These are phyloP conservation scores for Melanostoma mellinum DNA, from an alignment of 2,888 invertebrate genomes.

Conservation along the genomic window DNA sequence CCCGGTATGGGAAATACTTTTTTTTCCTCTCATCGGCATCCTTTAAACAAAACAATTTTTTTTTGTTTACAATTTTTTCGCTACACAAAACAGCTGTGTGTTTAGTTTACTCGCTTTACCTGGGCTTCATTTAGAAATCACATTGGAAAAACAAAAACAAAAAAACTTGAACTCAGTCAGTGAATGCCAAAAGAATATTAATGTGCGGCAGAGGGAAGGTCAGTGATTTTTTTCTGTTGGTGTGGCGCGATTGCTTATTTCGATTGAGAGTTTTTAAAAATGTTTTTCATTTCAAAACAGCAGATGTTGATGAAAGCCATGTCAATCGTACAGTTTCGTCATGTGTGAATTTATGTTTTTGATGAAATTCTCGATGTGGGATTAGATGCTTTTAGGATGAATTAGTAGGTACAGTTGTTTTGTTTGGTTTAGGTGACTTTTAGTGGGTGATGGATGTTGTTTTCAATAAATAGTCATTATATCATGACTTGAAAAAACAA, in stretches of 20 bases:
- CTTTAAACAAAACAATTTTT: background rate
- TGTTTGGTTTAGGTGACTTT: background rate
- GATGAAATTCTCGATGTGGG: conserved; percentile 8
- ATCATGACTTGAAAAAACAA: conserved; percentile 10
- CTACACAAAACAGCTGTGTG: conserved; percentile 12
- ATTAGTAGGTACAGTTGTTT: background rate
- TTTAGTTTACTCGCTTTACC: conserved; percentile 19
- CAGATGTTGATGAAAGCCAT: conserved; percentile 54
- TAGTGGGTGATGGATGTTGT: conserved; percentile 22
- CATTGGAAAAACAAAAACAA: too few relatives aligned
- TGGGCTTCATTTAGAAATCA: conserved; percentile 39
- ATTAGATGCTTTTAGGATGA: conserved; percentile 2
- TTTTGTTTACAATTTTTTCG: conserved; percentile 2
- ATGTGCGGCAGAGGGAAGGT: background rate
- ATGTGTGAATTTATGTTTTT: conserved; percentile 20
- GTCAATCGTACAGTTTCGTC: conserved; percentile 39
- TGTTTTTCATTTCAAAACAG: conserved; percentile 24
- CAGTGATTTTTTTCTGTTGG: background rate
- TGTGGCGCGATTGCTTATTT: conserved; percentile 16
- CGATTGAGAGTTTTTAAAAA: conserved; percentile 3
- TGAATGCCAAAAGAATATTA: background rate
- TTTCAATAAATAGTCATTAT: background rate
- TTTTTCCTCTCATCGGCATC: background rate
- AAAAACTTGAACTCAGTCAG: background rate
- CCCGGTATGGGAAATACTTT: conserved; percentile 46